Evolutionary conservation across 2,797 vertebrate genomes (phyloP).

Genomic region (Ceryle rudis): DNA sequence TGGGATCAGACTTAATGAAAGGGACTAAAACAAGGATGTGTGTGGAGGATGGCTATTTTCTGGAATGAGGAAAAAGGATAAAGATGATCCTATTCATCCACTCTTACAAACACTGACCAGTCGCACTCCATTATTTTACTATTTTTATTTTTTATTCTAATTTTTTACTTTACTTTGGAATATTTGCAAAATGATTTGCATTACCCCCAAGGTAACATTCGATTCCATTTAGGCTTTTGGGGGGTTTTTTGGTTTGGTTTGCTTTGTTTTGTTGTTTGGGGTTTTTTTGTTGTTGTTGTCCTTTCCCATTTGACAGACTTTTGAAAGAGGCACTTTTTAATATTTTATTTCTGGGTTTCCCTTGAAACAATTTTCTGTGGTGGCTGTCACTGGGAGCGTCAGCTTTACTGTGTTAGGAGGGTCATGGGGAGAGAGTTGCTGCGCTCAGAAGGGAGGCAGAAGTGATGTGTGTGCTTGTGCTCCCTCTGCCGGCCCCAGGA

Average conservation of each 20-base stretch:
- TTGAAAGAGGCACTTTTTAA: background rate
- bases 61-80: background rate
- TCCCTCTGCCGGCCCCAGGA: background rate
- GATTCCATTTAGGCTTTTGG: background rate
- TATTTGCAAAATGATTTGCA: background rate
- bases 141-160: background rate
- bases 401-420: background rate
- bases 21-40: background rate
- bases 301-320: background rate
- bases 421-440: background rate
- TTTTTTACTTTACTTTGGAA: background rate
- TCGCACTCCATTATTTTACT: background rate
- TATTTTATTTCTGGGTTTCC: background rate
- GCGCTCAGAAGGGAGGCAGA: background rate
- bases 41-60: background rate
- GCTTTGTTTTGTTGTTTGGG: background rate
- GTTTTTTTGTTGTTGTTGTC: background rate
- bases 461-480: accelerated
- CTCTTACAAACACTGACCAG: background rate
- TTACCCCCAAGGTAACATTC: background rate
- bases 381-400: background rate
- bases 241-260: background rate
- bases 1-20: background rate
- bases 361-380: background rate
- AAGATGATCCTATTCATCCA: background rate